Conservation (phyloP, 2,888 invertebrate genomes). For the Cyaniris semiargus region DNA sequence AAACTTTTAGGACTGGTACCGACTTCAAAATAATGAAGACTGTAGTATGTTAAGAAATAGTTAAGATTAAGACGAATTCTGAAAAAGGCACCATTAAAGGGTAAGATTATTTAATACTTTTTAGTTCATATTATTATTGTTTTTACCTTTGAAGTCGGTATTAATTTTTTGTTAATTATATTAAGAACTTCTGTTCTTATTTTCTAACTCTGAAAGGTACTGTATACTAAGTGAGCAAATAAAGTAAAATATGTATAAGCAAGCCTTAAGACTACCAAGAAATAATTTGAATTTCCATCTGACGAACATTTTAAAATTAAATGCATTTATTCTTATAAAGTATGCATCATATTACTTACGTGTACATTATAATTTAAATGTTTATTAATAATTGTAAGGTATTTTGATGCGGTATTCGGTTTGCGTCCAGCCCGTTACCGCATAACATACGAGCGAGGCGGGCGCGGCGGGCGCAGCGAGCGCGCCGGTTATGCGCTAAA, state of each 20-base stretch:
- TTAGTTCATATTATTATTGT: too few species aligned
- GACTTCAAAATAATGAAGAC: too few species aligned
- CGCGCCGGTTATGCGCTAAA: constrained; percentile 67
- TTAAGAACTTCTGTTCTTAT: not conserved
- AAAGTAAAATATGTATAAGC: not conserved
- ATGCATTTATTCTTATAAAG: not conserved
- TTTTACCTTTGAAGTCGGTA: too few species aligned
- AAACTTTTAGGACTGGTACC: too few species aligned
- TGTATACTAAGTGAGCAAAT: too few species aligned
- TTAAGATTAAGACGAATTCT: too few species aligned
- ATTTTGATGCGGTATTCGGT: constrained; percentile 18
- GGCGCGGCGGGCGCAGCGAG: constrained; percentile 43
- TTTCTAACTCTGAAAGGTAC: not conserved
- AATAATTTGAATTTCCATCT: not conserved
- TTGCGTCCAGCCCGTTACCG: constrained; percentile 56
- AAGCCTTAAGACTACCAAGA: not conserved
- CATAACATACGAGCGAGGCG: constrained; percentile 56
- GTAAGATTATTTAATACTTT: too few species aligned
- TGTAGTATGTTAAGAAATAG: too few species aligned
- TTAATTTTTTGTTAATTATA: too few species aligned
- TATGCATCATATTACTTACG: not conserved
- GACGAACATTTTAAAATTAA: not conserved
- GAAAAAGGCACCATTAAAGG: too few species aligned
- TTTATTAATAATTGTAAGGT: constrained; percentile 4
- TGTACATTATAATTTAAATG: constrained; percentile 9